Evolutionary conservation across 2,113 vertebrate species (phyloP).

Genomic region (Myiagra hebetior): DNA sequence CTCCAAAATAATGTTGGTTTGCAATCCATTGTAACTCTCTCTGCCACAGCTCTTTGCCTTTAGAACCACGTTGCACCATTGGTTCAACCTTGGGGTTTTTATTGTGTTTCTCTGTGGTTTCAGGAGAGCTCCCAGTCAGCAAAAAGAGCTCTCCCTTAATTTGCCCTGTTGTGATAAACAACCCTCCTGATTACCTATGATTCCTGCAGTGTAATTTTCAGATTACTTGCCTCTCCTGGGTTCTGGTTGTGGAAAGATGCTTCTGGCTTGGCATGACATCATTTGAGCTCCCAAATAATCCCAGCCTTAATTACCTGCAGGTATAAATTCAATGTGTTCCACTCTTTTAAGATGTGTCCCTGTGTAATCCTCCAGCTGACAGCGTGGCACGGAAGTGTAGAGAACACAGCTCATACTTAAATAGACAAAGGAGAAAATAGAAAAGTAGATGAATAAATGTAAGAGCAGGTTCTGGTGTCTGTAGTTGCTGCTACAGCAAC

Average conservation of each 20-base stretch:
- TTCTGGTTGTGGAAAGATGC: constrained; percentile 25
- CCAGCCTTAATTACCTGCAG: background rate
- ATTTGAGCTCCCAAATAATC: background rate
- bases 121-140: constrained; percentile 2
- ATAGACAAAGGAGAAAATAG: background rate
- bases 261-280: constrained; percentile 32
- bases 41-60: background rate
- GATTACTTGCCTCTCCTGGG: constrained; percentile 36
- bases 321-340: background rate
- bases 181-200: constrained; percentile 44
- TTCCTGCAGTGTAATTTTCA: constrained; percentile 20
- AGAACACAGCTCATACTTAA: background rate
- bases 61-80: background rate
- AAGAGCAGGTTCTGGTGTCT: background rate
- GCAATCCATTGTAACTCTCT: too few relatives aligned
- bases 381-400: background rate
- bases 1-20: background rate
- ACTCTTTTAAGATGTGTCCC: background rate
- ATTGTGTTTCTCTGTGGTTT: background rate
- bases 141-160: background rate
- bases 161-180: constrained; percentile 29
- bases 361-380: background rate
- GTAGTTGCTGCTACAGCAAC: background rate
- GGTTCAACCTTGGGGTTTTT: background rate
- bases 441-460: background rate